Evolutionary conservation across 2,888 invertebrate genomes (phyloP).

Genomic region (Dynastes tityus): DNA sequence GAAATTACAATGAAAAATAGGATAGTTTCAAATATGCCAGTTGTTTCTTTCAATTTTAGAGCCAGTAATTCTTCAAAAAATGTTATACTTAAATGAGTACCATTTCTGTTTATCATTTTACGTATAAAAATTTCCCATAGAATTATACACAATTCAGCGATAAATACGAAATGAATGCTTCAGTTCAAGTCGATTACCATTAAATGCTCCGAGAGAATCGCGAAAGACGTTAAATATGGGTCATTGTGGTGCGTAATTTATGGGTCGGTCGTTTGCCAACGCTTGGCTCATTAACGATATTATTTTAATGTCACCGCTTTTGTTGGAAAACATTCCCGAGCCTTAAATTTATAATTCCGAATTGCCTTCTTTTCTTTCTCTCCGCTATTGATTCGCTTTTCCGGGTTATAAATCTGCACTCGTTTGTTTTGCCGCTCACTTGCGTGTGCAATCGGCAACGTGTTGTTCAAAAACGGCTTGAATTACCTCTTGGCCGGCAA

Average conservation of each 20-base stretch:
- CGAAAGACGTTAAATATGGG: conserved; percentile 59
- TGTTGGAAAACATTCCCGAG: conserved; percentile 57
- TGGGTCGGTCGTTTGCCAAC: conserved; percentile 60
- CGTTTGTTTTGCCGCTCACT: conserved; percentile 50
- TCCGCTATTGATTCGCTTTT: conserved; percentile 55
- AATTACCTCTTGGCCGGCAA: conserved; percentile 19
- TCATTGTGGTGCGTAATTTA: conserved; percentile 62
- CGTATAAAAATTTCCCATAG: too few species aligned
- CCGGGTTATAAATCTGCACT: conserved; percentile 59
- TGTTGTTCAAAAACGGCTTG: conserved; percentile 19
- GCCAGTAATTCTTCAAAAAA: too few species aligned
- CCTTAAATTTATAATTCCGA: conserved; percentile 59
- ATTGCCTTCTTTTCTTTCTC: conserved; percentile 54
- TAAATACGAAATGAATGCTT: conserved; percentile 1
- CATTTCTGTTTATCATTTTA: too few species aligned
- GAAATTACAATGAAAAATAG: too few species aligned
- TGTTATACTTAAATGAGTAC: too few species aligned
- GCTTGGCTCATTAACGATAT: conserved; percentile 61
- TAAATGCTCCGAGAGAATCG: conserved; percentile 13
- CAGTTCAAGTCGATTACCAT: conserved; percentile 11
- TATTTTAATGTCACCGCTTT: conserved; percentile 58
- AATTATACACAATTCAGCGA: neutral
- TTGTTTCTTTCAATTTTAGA: too few species aligned
- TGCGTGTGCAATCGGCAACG: conserved; percentile 30
- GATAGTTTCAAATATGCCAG: too few species aligned